Evolutionary conservation across 2,113 vertebrate genomes (phyloP), one percentile per base, ranked within the genome.

Genomic region (Neopipo cinnamomea): DNA sequence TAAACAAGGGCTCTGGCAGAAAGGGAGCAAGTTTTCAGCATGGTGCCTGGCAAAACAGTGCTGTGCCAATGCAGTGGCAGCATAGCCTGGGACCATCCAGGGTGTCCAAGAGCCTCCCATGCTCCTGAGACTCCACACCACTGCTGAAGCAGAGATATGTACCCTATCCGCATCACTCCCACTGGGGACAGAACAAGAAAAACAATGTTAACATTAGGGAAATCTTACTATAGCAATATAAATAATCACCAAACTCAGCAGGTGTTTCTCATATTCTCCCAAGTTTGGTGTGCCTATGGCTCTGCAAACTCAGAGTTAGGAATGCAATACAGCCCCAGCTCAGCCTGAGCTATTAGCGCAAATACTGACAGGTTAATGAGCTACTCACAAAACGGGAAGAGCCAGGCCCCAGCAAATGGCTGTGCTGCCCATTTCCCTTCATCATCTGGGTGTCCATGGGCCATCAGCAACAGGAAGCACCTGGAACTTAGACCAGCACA

Each of bases 401-500:
- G 37, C 30, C 77, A 53, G 67, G 30, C 28, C 44, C 33, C 77
- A 86, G 62, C 23, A 86, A 80, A 76, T 46, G 53, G 68, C 65
- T 89, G 77, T 14, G 39, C 85, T 94, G 71, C 44, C 49, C 44
- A 42, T 49, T 82, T 46, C 41, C 23, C 20, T 61, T 59, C 67
- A 79, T 8, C 72, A 80, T 24, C 6, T 12, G 4, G 8, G 74
- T 58, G 75, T 85, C 63, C 72, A 80, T 0, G 0, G 47, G 19
- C 55, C 50, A 67, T 86, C 33, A 89, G 86, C 59, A 77, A 89
- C 33, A 89, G 90, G 81, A 96, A 89, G 24, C 77, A 89, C 47
- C 62, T 76, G 74, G 49, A 82, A 53, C 18, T 75, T 18, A 49
- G 8, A 52, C 58, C 55, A 88, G 59, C 2, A 0, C 35, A 83